Evolutionary conservation across 2,888 invertebrate species (phyloP).

Genomic region (Drosophila anceps): DNA sequence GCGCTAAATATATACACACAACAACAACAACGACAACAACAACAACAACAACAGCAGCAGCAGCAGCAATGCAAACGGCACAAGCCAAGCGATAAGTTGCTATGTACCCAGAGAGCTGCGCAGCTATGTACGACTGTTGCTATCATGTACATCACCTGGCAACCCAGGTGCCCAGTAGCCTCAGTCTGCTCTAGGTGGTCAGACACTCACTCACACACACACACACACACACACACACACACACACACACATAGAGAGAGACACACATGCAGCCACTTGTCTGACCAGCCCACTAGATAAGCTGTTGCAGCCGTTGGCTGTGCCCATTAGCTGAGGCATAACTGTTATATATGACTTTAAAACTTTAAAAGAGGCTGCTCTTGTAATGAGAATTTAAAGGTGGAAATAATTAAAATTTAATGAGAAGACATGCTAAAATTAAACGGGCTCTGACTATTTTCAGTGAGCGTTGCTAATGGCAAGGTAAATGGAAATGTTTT

Average conservation of each 20-base stretch:
- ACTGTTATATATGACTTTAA: constrained; percentile 24
- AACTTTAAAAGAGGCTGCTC: neutral
- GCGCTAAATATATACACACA: constrained; percentile 57
- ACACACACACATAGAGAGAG: neutral
- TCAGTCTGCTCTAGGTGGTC: neutral
- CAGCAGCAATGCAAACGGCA: constrained; percentile 16
- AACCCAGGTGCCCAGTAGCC: constrained; percentile 14
- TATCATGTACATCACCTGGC: constrained; percentile 22
- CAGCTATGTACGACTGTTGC: constrained; percentile 14
- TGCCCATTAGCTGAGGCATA: constrained; percentile 18
- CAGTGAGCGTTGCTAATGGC: neutral
- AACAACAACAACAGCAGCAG: constrained; percentile 3
- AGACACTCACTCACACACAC: neutral
- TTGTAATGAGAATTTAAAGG: constrained; percentile 24
- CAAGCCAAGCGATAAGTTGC: constrained; percentile 29
- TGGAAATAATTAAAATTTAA: constrained; percentile 19
- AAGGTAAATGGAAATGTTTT: neutral
- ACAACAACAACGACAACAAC: constrained; percentile 11
- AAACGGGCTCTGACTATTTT: neutral
- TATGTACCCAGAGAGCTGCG: constrained; percentile 11
- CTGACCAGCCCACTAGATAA: constrained; percentile 18
- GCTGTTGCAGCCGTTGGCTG: constrained; percentile 18
- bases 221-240: constrained; percentile 1
- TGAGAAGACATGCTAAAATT: neutral
- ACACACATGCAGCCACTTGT: constrained; percentile 1